Base-by-base conservation (phyloP, 2,888 invertebrate genomes). In the Epistrophe eligans region DNA sequence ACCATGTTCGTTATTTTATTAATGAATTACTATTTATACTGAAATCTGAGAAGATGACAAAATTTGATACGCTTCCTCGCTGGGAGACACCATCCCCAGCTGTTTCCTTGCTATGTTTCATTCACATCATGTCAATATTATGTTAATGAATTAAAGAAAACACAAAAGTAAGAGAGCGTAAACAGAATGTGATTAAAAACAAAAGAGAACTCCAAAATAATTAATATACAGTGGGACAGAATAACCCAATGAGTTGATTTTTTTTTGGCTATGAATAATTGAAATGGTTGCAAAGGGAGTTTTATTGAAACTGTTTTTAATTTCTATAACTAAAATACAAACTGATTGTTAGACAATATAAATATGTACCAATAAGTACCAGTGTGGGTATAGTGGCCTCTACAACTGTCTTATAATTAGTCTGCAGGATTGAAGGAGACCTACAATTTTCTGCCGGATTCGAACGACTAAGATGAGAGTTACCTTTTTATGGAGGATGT, bases 11-110 rank as follows among this genome's bases (percentile, higher is more conserved):
- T 60, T 60, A 58, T 57, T 83, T 60, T 60, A 64, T 66, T 83
- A 79, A 79, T 79, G 79, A 83, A 79, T 60, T 35, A 32, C 17
- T 32, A 28, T 9, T 8, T 48, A 19, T 17, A 72, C 24, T 79
- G 79, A 79, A 79, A 84, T 74, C 45, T 35, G 79, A 84, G 82
- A 55, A 43, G 71, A 77, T 72, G 77, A 43, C 77, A 72, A 60
- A 24, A 82, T 77, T 55, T 40, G 55, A 81, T 45, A 70, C 35
- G 35, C 35, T 58, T 24, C 67, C 48, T 48, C 28, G 32, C 62
- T 43, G 0, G 60, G 40, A 52, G 7, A 1, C 35, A 32, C n/a
- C 28, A 57, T n/a, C 13, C 15, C 60, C 82, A 82, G 55, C 60
- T 79, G 79, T 50, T 40, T 19, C 38, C 43, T 13, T 43, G 45